Conservation (phyloP, 2,888 invertebrate genomes). For the Polydrusus tereticollis region DNA sequence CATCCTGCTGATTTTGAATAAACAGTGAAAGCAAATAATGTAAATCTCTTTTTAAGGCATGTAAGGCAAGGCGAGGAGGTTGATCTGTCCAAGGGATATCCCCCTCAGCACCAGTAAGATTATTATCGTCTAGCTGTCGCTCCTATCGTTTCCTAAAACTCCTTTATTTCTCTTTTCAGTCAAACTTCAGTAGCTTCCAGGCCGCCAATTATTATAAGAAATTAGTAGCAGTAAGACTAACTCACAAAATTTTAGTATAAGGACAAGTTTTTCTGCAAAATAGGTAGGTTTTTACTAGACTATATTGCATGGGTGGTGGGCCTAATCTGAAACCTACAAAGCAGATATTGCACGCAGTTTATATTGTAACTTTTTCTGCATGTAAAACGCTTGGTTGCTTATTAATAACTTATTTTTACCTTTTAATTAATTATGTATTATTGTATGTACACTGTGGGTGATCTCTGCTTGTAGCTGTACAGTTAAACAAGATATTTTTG, state of each 20-base stretch:
- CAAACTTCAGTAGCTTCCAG: conserved; percentile 26
- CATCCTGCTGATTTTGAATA: neutral
- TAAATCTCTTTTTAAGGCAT: conserved; percentile 8
- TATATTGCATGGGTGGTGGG: too few species aligned
- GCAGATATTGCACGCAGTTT: too few species aligned
- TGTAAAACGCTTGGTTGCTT: too few species aligned
- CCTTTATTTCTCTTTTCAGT: conserved; percentile 18
- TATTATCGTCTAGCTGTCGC: neutral
- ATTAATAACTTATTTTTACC: too few species aligned
- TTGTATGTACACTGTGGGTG: too few species aligned
- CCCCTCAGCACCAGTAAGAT: conserved; percentile 41
- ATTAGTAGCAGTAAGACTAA: conserved; percentile 22
- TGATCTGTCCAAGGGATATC: conserved; percentile 44
- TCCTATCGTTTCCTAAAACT: neutral
- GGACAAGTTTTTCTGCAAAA: neutral
- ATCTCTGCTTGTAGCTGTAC: too few species aligned
- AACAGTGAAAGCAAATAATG: neutral
- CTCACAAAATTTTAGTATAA: conserved; percentile 26
- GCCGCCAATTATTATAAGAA: conserved; percentile 33
- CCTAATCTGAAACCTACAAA: too few species aligned
- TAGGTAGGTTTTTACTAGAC: neutral
- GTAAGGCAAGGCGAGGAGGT: neutral
- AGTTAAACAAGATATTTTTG: too few species aligned
- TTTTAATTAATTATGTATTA: too few species aligned
- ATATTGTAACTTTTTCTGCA: too few species aligned